Percentiles rank a stretch among this genome's conserved stretches.
phyloP scores from a whole-genome alignment of 2,888 invertebrate genomes.

The Tachina grossa region DNA sequence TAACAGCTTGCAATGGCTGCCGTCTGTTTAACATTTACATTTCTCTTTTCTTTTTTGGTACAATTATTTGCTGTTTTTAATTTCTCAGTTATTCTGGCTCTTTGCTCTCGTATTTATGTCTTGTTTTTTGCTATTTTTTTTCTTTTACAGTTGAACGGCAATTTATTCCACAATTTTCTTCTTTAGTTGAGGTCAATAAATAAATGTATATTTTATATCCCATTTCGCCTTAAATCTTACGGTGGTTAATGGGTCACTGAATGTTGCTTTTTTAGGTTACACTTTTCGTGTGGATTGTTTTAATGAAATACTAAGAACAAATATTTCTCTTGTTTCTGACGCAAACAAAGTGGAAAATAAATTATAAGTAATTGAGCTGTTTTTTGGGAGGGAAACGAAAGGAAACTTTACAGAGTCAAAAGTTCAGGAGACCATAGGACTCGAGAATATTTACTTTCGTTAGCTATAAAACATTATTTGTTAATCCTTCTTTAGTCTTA shows the following conservation, averaged over 20 bases:
- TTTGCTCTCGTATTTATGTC: neutral
- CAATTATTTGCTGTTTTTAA: neutral
- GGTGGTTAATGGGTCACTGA: slow-evolving; percentile 9
- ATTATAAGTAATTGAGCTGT: neutral
- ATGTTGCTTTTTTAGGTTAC: neutral
- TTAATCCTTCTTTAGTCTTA: no score
- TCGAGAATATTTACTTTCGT: no score
- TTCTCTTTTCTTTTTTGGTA: neutral
- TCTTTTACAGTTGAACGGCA: neutral
- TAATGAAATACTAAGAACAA: neutral
- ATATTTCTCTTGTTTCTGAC: no score
- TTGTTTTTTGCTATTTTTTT: neutral
- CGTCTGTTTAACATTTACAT: neutral
- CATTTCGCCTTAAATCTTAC: neutral
- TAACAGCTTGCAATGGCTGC: neutral
- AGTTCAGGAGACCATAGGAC: no score
- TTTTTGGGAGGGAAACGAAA: no score
- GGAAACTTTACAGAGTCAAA: no score
- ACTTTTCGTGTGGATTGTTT: neutral
- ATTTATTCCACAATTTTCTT: slow-evolving; percentile 31
- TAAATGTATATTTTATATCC: slow-evolving; percentile 1
- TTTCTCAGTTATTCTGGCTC: slow-evolving; percentile 1
- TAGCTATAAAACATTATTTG: no score
- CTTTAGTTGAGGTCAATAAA: slow-evolving; percentile 3
- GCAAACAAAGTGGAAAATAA: neutral